Evolutionary conservation across 2,113 vertebrate species (phyloP), one percentile per base, ranked within the genome.

Genomic region (Zapus hudsonius): DNA sequence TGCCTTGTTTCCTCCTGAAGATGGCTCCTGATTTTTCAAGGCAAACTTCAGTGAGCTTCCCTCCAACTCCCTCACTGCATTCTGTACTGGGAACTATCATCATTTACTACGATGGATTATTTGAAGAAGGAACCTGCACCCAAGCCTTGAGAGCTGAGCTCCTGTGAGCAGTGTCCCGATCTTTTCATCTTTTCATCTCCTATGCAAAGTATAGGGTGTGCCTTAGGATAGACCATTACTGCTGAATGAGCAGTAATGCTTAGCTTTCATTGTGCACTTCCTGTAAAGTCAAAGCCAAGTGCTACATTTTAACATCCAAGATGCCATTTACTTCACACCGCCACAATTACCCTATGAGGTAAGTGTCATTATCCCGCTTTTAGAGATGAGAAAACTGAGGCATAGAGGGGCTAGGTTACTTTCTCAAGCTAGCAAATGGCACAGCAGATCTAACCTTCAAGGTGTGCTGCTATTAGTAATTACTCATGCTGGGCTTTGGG

Each of bases 361-460:
- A 52, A 63, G 66, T n/a, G 42, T 42, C 29, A 0, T 92, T 78
- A 76, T 63, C 38, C 16, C 20, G 36, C 0, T 79, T 80, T 92
- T 82, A 82, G 57, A 84, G 55, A 69, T 47, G 78, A 76, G 89
- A 59, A 93, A 36, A 90, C 79, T 27, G 81, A 92, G 66, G 29
- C 27, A 9, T 9, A 78, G 59, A 79, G 36, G 83, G 20, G 3
- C 29, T 42, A 38, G 23, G 9, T 27, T 15, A 17, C 36, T 69
- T 22, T 69, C 10, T 25, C 7, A 15, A 85, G 19, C 42, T 19
- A 13, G 23, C 42, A 84, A 82, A 47, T 36, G 17, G 17, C 31
- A 11, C 36, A 33, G 78, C 38, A 61, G 61, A 23, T 3, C 36
- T 42, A 27, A 55, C 29, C 4, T 23, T 1, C 3, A 33, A 3